Conservation (phyloP, 2,113 vertebrate genomes). For the Bostrychus sinensis region DNA sequence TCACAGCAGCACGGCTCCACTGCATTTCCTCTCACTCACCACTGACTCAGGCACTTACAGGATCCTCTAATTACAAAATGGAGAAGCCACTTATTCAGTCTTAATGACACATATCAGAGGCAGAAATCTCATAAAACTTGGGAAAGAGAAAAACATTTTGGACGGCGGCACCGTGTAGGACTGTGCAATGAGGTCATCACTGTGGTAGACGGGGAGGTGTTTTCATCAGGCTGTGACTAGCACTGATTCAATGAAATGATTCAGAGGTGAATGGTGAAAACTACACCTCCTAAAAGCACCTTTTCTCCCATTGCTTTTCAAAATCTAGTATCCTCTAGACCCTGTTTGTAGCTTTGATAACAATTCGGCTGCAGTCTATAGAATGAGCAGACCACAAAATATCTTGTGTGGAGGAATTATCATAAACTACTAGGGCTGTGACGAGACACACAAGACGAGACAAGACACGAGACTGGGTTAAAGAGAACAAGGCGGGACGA, state of each 20-base stretch:
- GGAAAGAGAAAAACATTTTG: conserved; percentile 51
- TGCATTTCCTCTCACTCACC: conserved; percentile 32
- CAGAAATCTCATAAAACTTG: conserved; percentile 60
- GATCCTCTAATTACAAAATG: conserved; percentile 55
- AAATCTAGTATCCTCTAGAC: conserved; percentile 18
- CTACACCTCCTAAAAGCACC: conserved; percentile 5
- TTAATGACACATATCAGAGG: conserved; percentile 59
- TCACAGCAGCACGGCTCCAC: conserved; percentile 7
- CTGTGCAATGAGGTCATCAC: conserved; percentile 51
- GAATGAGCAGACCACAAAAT: too few relatives aligned
- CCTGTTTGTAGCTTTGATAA: neutral
- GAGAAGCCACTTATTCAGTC: conserved; percentile 42
- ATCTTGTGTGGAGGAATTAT: too few relatives aligned
- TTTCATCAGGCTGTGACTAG: conserved; percentile 58
- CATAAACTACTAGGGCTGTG: too few relatives aligned
- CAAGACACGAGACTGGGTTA: too few relatives aligned
- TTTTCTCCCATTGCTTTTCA: conserved; percentile 17
- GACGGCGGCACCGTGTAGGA: conserved; percentile 30
- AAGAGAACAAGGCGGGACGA: too few relatives aligned
- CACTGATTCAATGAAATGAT: conserved; percentile 59
- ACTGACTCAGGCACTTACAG: conserved; percentile 28
- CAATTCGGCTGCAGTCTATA: neutral
- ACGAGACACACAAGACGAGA: too few relatives aligned
- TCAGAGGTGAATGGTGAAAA: conserved; percentile 53
- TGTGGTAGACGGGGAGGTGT: conserved; percentile 48